phyloP scores from a whole-genome alignment of 2,113 vertebrate species.

The Agapornis roseicollis region DNA sequence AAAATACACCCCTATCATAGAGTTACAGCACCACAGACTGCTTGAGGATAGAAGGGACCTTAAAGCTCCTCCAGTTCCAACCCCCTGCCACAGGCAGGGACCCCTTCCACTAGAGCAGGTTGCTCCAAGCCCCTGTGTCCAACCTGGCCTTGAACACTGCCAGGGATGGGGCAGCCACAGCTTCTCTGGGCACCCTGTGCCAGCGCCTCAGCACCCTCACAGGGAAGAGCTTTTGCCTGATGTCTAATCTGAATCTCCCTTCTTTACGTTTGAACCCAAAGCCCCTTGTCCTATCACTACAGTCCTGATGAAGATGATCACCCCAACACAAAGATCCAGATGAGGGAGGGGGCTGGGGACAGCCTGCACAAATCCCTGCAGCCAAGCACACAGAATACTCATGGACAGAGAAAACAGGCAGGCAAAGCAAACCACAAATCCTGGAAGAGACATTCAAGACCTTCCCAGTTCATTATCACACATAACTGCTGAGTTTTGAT shows the following conservation, averaged over 20 bases:
- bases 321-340: background rate
- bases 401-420: background rate
- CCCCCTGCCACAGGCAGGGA: background rate
- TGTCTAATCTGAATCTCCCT: background rate
- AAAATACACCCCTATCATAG: background rate
- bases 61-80: background rate
- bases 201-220: background rate
- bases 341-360: background rate
- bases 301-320: background rate
- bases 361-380: background rate
- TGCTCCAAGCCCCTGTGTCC: background rate
- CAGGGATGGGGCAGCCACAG: background rate
- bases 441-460: background rate
- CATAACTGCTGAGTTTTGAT: background rate
- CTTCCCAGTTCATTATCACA: background rate
- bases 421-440: background rate
- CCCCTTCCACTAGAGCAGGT: background rate
- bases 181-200: background rate
- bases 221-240: background rate
- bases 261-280: background rate
- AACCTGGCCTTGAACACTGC: background rate
- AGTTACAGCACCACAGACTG: background rate
- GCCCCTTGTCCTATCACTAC: background rate
- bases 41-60: background rate
- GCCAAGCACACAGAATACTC: background rate